A percentile compares a stretch with the other conserved stretches of the same genome.
These are phyloP conservation scores for Allolobophora icterica DNA, from an alignment of 2,888 invertebrate species.

Conservation along the genomic window DNA sequence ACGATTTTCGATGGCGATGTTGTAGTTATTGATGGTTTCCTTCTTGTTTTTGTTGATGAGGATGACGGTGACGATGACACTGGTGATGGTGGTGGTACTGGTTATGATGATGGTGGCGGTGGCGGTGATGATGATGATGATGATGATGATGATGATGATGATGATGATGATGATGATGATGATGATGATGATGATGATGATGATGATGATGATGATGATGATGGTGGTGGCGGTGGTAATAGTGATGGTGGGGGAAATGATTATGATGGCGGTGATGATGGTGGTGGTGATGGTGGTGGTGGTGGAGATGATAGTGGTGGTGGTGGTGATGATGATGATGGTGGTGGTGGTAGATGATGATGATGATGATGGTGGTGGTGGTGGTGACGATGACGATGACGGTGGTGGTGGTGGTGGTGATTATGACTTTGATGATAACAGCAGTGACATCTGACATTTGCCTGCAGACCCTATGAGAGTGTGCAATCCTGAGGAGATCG, in stretches of 20 bases:
- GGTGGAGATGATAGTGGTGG: too few relatives aligned
- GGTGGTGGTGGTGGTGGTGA: too few relatives aligned
- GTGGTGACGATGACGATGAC: too few relatives aligned
- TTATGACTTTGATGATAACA: too few relatives aligned
- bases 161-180: constrained; percentile 45
- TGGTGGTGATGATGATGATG: too few relatives aligned
- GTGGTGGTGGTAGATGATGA: too few relatives aligned
- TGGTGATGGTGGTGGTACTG: too few relatives aligned
- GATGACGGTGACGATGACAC: constrained; percentile 1
- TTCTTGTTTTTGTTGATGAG: constrained; percentile 17
- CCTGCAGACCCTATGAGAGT: background rate
- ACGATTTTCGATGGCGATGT: background rate
- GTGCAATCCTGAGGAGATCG: constrained; percentile 1
- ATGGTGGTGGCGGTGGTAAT: background rate
- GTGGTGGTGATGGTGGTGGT: background rate
- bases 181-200: constrained; percentile 40
- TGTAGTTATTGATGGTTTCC: background rate
- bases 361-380: too few relatives aligned
- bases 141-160: constrained; percentile 46
- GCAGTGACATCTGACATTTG: background rate
- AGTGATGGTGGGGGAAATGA: too few relatives aligned
- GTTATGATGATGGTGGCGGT: constrained; percentile 37
- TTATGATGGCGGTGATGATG: background rate
- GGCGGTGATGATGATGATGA: constrained; percentile 45
- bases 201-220: background rate